Conservation (phyloP, 1,140 invertebrate species). For the Thaumetopoea pityocampa region DNA sequence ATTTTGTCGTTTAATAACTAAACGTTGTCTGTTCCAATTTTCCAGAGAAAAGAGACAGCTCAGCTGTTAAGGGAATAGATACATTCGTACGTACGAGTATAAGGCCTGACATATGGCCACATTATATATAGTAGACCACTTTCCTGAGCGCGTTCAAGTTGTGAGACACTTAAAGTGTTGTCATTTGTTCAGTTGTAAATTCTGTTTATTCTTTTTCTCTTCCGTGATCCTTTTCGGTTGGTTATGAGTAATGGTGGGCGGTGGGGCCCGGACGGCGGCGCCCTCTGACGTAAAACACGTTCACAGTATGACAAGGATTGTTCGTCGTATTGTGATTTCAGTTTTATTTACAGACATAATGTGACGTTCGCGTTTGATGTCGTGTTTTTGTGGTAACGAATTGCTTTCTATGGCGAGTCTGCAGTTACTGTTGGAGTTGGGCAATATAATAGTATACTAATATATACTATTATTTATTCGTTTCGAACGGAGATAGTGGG, state of each 20-base stretch:
- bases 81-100: conserved; percentile 48
- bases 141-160: conserved; percentile 60
- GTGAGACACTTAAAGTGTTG: conserved; percentile 67
- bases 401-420: not conserved
- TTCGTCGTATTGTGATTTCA: conserved; percentile 31
- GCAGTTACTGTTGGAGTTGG: too few relatives aligned
- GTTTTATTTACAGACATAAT: conserved; percentile 19
- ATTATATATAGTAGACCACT: conserved; percentile 63
- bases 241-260: conserved; percentile 58
- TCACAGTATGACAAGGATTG: conserved; percentile 39
- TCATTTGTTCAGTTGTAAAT: conserved; percentile 64
- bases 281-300: conserved; percentile 39
- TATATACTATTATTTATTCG: too few relatives aligned
- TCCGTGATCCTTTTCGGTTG: conserved; percentile 45
- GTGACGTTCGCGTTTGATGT: conserved; percentile 2
- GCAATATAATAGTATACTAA: too few relatives aligned
- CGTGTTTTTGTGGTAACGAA: conserved; percentile 14
- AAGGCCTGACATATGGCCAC: conserved; percentile 53
- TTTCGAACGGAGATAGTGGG: too few relatives aligned
- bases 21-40: too few relatives aligned
- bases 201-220: conserved; percentile 62
- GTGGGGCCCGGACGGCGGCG: conserved; percentile 29
- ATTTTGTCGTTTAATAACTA: too few relatives aligned
- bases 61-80: conserved; percentile 33
- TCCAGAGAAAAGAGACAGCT: conserved; percentile 12